Percentiles rank a stretch among this genome's conserved stretches.
Conservation (phyloP, 1,140 invertebrate species). For the Leptestheria dahalacensis region DNA sequence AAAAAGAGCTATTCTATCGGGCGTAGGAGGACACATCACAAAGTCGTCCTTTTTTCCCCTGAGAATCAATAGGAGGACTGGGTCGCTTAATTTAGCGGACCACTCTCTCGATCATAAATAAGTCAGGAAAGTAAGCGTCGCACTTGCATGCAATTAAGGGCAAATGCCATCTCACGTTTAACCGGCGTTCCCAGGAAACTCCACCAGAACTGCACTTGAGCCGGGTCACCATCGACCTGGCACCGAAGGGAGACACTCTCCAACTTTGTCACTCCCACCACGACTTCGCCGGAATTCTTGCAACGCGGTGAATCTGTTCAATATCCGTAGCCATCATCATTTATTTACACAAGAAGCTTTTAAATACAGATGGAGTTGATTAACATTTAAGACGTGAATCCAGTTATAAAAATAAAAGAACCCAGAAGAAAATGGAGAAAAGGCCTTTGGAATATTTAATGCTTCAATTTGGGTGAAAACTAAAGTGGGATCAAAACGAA, state of each 20-base stretch:
- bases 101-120: too few species aligned
- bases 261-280: conserved; percentile 66
- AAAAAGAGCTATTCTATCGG: too few species aligned
- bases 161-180: conserved; percentile 17
- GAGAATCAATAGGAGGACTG: too few species aligned
- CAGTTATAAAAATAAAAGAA: neutral
- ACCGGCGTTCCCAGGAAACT: conserved; percentile 14
- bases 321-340: neutral
- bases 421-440: neutral
- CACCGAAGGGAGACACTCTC: conserved; percentile 67
- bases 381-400: neutral
- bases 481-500: too few species aligned
- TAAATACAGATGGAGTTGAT: neutral
- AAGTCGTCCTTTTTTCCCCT: too few species aligned
- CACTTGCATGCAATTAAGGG: too few species aligned
- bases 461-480: too few species aligned
- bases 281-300: conserved; percentile 49
- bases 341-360: too few species aligned
- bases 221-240: conserved; percentile 69
- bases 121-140: too few species aligned
- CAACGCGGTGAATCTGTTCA: conserved; percentile 63
- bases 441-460: too few species aligned
- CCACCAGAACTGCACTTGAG: conserved; percentile 25
- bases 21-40: too few species aligned
- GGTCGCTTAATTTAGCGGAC: too few species aligned